Conservation (phyloP, 2,888 invertebrate species). For the Nephrocerus scutellatus region DNA sequence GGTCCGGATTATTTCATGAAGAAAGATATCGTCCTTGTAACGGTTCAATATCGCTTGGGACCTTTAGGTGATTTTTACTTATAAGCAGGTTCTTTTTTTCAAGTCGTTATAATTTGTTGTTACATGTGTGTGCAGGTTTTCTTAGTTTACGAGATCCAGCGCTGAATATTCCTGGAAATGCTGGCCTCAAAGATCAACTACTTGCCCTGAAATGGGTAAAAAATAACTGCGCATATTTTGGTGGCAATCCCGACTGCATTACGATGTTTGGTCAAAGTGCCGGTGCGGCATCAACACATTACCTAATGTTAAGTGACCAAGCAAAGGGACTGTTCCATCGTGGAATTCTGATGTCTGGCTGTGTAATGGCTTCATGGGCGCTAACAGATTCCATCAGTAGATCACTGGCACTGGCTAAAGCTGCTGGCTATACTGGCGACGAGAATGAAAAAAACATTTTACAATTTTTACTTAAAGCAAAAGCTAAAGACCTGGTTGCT, state of each 20-base stretch:
- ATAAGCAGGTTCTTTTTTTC: background rate
- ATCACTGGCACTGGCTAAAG: slow-evolving; percentile 36
- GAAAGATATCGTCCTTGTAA: slow-evolving; percentile 48
- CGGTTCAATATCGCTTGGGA: slow-evolving; percentile 50
- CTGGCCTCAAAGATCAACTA: slow-evolving; percentile 51
- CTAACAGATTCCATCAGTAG: slow-evolving; percentile 27
- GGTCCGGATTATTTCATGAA: slow-evolving; percentile 50
- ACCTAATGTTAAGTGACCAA: slow-evolving; percentile 49
- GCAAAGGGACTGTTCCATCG: slow-evolving; percentile 46
- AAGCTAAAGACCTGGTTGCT: slow-evolving; percentile 35
- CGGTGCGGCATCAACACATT: slow-evolving; percentile 49
- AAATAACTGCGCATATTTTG: slow-evolving; percentile 49
- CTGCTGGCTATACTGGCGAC: slow-evolving; percentile 39
- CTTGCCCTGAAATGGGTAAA: slow-evolving; percentile 51
- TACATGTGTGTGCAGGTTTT: slow-evolving; percentile 41
- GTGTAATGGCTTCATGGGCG: slow-evolving; percentile 35
- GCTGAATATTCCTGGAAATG: slow-evolving; percentile 51
- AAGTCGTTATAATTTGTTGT: background rate
- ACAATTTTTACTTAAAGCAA: slow-evolving; percentile 37
- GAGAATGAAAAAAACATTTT: slow-evolving; percentile 43
- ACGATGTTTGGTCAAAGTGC: slow-evolving; percentile 53
- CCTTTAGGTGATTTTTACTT: slow-evolving; percentile 41
- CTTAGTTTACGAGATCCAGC: slow-evolving; percentile 46
- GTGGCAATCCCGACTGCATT: slow-evolving; percentile 51
- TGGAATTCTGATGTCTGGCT: slow-evolving; percentile 43